phyloP scores from a whole-genome alignment of 2,888 invertebrate genomes.

The Lamproptera curius region DNA sequence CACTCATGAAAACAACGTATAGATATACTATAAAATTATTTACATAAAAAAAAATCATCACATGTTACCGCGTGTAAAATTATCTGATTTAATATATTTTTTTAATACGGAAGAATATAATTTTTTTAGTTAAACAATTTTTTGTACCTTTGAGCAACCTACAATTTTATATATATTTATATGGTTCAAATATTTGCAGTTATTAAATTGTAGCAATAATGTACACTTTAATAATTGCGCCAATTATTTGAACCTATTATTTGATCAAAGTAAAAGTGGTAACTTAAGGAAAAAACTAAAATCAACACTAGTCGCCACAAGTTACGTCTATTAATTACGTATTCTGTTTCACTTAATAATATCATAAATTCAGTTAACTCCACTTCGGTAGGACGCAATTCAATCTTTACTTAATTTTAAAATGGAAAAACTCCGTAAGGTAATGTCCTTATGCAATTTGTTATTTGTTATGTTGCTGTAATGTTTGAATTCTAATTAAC shows the following conservation, averaged over 20 bases:
- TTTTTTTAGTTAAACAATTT: no score
- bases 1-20: no score
- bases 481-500: no score
- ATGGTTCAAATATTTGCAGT: background rate
- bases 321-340: background rate
- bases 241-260: no score
- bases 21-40: no score
- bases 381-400: background rate
- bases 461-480: no score
- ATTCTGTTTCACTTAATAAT: background rate
- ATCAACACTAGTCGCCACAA: background rate
- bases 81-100: no score
- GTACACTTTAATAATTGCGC: no score
- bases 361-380: background rate
- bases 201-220: background rate
- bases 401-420: background rate
- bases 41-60: no score
- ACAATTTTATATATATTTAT: background rate
- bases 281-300: conserved; percentile 2
- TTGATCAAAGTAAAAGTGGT: background rate
- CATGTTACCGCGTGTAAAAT: no score
- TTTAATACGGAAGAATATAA: no score
- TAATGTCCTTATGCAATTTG: background rate
- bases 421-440: background rate
- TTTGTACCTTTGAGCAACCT: no score